Conservation (phyloP, 2,888 invertebrate genomes). For the Maniola hyperantus region DNA sequence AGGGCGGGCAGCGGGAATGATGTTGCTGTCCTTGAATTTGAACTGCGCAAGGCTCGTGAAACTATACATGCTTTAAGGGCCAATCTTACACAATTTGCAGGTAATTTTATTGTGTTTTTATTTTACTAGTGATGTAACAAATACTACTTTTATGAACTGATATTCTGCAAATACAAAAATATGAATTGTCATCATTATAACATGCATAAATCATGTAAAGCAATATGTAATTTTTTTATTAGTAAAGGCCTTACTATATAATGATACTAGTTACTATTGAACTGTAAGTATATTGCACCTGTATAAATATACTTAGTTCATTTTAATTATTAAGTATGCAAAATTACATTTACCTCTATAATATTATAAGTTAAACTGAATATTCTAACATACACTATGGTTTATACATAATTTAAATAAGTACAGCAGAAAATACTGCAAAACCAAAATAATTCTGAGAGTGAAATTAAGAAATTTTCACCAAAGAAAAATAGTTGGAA, state of each 20-base stretch:
- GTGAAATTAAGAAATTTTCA: no score
- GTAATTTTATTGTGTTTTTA: constrained; percentile 55
- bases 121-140: not conserved
- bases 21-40: constrained; percentile 94
- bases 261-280: not conserved
- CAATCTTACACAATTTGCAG: constrained; percentile 90
- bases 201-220: no score
- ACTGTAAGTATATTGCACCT: not conserved
- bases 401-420: no score
- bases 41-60: constrained; percentile 92
- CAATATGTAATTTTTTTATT: not conserved
- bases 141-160: no score
- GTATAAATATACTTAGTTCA: not conserved
- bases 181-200: no score
- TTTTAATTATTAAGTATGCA: not conserved
- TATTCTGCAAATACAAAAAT: no score
- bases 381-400: no score
- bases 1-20: constrained; percentile 91
- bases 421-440: no score
- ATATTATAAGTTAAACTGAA: not conserved
- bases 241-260: not conserved
- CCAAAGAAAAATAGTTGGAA: no score
- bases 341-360: not conserved
- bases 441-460: no score
- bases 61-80: constrained; percentile 91